phyloP scores from a whole-genome alignment of 2,888 invertebrate species.

The Acrocyrtus sp. region DNA sequence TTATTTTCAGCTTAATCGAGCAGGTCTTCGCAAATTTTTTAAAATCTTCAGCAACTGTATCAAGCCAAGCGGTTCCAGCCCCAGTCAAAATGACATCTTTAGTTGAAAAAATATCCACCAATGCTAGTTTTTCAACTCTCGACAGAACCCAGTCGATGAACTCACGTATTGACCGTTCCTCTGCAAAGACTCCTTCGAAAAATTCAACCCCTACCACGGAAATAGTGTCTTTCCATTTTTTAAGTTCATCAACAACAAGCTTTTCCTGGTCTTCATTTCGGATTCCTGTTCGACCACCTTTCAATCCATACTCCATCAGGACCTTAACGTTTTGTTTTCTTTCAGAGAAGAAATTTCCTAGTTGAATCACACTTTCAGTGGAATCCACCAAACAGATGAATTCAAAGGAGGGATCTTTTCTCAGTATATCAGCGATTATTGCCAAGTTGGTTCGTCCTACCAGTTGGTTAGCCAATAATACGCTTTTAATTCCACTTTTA shows the following conservation, averaged over 20 bases:
- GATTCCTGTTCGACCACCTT: slow-evolving; percentile 55
- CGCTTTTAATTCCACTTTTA: slow-evolving; percentile 34
- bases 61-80: slow-evolving; percentile 58
- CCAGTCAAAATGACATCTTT: slow-evolving; percentile 48
- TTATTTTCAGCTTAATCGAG: slow-evolving; percentile 24
- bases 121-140: slow-evolving; percentile 9
- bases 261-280: slow-evolving; percentile 38
- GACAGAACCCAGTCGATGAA: slow-evolving; percentile 28
- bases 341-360: slow-evolving; percentile 45
- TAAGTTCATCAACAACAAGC: slow-evolving; percentile 27
- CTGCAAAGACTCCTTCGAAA: slow-evolving; percentile 53
- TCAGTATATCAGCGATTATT: slow-evolving; percentile 54
- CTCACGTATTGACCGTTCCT: slow-evolving; percentile 28
- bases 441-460: slow-evolving; percentile 57
- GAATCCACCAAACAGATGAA: slow-evolving; percentile 58
- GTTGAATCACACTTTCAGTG: slow-evolving; percentile 40
- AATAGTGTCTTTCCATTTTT: slow-evolving; percentile 35
- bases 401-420: slow-evolving; percentile 41
- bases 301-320: slow-evolving; percentile 53
- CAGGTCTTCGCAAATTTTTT: slow-evolving; percentile 8
- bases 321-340: slow-evolving; percentile 47
- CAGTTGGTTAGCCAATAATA: slow-evolving; percentile 58
- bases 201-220: slow-evolving; percentile 55
- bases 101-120: slow-evolving; percentile 3
- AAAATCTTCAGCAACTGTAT: slow-evolving; percentile 58